Evolutionary conservation across 1,140 invertebrate species (phyloP).

Genomic region (Zelostemma sp.): DNA sequence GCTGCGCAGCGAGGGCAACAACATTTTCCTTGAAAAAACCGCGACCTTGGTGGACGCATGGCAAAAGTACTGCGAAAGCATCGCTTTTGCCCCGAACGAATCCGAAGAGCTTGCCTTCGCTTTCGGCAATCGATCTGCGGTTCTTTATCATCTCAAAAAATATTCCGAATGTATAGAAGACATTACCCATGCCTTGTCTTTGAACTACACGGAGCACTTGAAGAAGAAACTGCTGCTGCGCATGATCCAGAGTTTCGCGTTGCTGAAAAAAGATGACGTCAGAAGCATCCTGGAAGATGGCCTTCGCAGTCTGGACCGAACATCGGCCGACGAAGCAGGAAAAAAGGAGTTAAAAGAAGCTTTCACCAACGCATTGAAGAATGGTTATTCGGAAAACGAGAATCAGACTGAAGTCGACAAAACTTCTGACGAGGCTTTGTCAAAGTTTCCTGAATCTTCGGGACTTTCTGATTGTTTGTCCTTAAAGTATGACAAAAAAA

Average conservation of each 20-base stretch:
- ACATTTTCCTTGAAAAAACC: constrained; percentile 10
- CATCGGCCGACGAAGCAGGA: too few species aligned
- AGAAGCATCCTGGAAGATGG: too few species aligned
- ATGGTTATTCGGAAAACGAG: too few species aligned
- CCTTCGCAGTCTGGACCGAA: too few species aligned
- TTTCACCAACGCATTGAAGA: too few species aligned
- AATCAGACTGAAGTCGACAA: too few species aligned
- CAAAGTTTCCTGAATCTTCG: too few species aligned
- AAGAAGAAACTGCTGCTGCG: constrained; percentile 35
- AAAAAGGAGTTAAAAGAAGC: too few species aligned
- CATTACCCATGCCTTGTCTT: constrained; percentile 50
- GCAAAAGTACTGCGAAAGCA: constrained; percentile 72
- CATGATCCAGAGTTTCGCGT: constrained; percentile 32
- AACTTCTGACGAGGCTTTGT: too few species aligned
- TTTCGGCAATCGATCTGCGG: constrained; percentile 78
- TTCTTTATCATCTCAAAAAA: constrained; percentile 74
- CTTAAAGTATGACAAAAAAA: too few species aligned
- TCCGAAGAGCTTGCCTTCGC: constrained; percentile 73
- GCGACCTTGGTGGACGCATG: background rate
- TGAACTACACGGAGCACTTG: constrained; percentile 47
- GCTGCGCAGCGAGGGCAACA: constrained; percentile 22
- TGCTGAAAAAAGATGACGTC: too few species aligned
- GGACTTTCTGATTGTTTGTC: too few species aligned
- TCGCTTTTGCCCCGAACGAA: constrained; percentile 70
- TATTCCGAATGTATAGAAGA: constrained; percentile 73